phyloP scores from a whole-genome alignment of 2,797 vertebrate genomes.

The Alauda arvensis region DNA sequence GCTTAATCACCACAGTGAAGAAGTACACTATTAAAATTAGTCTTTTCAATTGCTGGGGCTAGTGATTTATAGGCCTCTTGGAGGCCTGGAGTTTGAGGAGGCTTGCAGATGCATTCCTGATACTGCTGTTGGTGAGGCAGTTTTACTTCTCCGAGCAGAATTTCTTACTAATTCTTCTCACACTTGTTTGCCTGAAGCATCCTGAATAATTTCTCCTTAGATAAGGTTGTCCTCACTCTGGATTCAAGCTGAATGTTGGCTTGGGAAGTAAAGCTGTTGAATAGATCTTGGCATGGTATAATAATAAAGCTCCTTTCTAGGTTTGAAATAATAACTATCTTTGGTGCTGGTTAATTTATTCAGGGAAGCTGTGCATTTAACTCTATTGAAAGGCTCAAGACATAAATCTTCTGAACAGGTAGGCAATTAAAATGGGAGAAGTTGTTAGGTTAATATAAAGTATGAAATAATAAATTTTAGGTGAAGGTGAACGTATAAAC shows the following conservation, averaged over 20 bases:
- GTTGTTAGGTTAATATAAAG: constrained; percentile 29
- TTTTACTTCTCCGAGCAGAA: background rate
- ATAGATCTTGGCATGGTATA: background rate
- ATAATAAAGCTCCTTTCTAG: constrained; percentile 23
- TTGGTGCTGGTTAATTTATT: constrained; percentile 27
- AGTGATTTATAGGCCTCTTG: constrained; percentile 40
- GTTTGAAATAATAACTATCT: constrained; percentile 45
- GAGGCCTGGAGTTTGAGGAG: constrained; percentile 40
- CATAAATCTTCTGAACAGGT: constrained; percentile 19
- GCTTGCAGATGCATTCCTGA: background rate
- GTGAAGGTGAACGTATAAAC: constrained; percentile 6
- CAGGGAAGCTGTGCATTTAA: constrained; percentile 39
- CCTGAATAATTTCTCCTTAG: constrained; percentile 19
- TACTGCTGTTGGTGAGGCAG: constrained; percentile 19
- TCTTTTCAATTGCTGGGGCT: constrained; percentile 41
- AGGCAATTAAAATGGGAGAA: constrained; percentile 46
- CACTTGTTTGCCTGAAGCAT: constrained; percentile 36
- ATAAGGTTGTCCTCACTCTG: background rate
- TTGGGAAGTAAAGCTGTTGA: constrained; percentile 19
- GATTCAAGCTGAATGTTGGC: constrained; percentile 6
- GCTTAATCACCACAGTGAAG: constrained; percentile 17
- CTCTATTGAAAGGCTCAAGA: constrained; percentile 34
- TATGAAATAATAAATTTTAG: constrained; percentile 51
- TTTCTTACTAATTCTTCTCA: constrained; percentile 45
- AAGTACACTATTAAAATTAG: constrained; percentile 46